These are phyloP conservation scores for Rhinogobius similis DNA, from an alignment of 2,113 vertebrate genomes.

Conservation along the genomic window DNA sequence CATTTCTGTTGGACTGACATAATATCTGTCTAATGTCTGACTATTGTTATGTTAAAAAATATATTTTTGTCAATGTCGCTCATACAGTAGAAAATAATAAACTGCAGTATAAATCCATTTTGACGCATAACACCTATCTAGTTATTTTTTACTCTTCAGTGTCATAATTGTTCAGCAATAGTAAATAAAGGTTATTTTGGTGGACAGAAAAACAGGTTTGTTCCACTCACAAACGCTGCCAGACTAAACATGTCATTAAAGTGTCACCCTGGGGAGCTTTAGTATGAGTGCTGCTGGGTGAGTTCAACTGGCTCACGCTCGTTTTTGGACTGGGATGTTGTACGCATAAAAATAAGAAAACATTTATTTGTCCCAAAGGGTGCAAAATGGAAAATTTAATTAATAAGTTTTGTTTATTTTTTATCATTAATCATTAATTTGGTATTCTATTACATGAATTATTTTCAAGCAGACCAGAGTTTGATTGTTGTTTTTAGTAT, in stretches of 20 bases:
- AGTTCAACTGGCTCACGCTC: background rate
- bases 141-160: background rate
- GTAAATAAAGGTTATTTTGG: background rate
- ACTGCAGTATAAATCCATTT: too few species aligned
- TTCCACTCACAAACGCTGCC: background rate
- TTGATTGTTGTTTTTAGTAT: background rate
- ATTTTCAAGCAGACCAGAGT: background rate
- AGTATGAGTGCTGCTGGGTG: background rate
- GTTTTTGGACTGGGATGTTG: background rate
- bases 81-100: too few species aligned
- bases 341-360: background rate
- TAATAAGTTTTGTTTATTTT: too few species aligned
- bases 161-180: background rate
- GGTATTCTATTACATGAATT: too few species aligned
- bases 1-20: too few species aligned
- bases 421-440: too few species aligned
- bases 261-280: background rate
- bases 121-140: background rate
- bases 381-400: too few species aligned
- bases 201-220: conserved; percentile 2
- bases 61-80: too few species aligned
- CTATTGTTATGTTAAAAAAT: too few species aligned
- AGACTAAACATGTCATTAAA: background rate
- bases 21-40: too few species aligned
- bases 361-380: too few species aligned